Base-by-base conservation (phyloP, 2,888 invertebrate genomes). In the Heteromurus nitidus region DNA sequence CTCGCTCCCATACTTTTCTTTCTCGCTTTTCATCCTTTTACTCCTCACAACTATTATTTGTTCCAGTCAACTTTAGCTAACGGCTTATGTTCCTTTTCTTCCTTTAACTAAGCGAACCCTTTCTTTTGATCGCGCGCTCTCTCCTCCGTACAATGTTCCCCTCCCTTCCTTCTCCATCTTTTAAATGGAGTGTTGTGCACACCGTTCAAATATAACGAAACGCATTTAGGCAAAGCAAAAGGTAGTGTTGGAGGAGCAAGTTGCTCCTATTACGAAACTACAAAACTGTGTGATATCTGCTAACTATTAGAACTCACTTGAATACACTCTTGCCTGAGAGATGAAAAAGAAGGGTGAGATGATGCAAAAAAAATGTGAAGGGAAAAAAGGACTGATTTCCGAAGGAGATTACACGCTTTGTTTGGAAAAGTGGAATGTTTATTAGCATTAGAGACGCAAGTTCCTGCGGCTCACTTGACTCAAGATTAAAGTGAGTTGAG, bases 51-150 rank as follows among this genome's bases (percentile, higher is more conserved):
- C 58, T 69, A 69, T 72, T 79, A 79, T 79, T 79, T 79, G 79
- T 72, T 72, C 65, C 65, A 70, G 70, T 79, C 79, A 79, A 72
- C 79, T 79, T 79, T 47, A 79, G 72, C 79, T 79, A 64, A 70
- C 72, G 65, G 44, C 65, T 55, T 44, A 62, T 36, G 67, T 58
- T 75, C 36, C 30, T 58, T 53, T 31, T 9, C 50, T 64, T 75
- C 67, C 60, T n/a, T 75, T 67, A 64, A 67, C 75, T 58, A 73
- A 73, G 53, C 62, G 50, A 73, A 73, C 72, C 36, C 62, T 62
- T 72, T 70, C n/a, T 70, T 31, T 26, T 72, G 62, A 73, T 73
- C 73, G 22, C 24, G 55, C 62, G 36, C 36, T 50, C 16, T 16
- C 58, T 60, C 60, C 60, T 72, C 44, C 60, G 44, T 72, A 44